A percentile compares a stretch with the other conserved stretches of the same genome.
Conservation (phyloP, 2,113 vertebrate genomes). For the Cheirogaleus medius region DNA sequence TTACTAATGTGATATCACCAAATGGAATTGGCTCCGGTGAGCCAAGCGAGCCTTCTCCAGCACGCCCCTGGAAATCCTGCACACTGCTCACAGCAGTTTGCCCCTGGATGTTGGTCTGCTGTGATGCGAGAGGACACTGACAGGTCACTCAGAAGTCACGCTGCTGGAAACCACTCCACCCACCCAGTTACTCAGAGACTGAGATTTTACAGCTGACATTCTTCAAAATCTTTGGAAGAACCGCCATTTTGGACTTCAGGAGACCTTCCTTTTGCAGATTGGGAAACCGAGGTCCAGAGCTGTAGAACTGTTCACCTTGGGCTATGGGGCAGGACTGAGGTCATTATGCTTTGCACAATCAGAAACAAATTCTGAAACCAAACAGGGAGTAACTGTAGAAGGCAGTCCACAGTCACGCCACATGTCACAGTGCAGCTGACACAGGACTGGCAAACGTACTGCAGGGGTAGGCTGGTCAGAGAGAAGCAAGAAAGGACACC, state of each 20-base stretch:
- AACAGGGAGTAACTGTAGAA: background rate
- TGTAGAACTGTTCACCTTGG: background rate
- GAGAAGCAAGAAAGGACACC: background rate
- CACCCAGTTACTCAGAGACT: background rate
- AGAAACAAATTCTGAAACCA: background rate
- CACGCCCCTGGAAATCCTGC: background rate
- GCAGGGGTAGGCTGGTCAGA: background rate
- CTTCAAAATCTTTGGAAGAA: background rate
- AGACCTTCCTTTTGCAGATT: background rate
- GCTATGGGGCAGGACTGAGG: background rate
- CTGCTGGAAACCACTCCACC: background rate
- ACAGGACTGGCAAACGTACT: background rate
- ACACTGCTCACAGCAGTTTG: background rate
- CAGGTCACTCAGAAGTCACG: background rate
- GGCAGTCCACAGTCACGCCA: background rate
- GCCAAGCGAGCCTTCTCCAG: background rate
- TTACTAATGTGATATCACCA: background rate
- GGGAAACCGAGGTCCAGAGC: background rate
- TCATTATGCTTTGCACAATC: background rate
- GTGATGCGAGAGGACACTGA: background rate
- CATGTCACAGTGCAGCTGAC: background rate
- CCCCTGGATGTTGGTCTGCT: too few relatives aligned
- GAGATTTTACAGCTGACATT: background rate
- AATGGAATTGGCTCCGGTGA: background rate
- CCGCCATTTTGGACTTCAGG: background rate